phyloP scores from a whole-genome alignment of 2,888 invertebrate genomes.

The Lissocephala sabroskyi region DNA sequence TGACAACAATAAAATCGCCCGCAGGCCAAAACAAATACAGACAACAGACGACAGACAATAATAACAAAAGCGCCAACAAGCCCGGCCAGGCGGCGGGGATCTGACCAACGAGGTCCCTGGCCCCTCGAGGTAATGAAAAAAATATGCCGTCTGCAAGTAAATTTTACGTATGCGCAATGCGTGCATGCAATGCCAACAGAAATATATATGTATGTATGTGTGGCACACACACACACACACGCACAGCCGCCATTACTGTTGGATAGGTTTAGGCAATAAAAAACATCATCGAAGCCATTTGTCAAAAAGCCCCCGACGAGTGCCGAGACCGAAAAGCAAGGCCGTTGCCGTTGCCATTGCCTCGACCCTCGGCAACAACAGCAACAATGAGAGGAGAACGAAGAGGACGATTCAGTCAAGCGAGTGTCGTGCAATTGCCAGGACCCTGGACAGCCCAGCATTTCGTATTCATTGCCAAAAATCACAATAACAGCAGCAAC shows the following conservation, averaged over 20 bases:
- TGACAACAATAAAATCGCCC: constrained; percentile 36
- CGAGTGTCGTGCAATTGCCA: constrained; percentile 1
- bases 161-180: constrained; percentile 48
- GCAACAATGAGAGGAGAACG: too few relatives aligned
- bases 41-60: constrained; percentile 12
- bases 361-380: background rate
- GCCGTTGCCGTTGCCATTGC: background rate
- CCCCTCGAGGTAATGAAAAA: constrained; percentile 51
- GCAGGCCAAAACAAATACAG: constrained; percentile 4
- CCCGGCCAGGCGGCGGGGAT: too few relatives aligned
- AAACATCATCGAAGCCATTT: constrained; percentile 62
- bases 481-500: constrained; percentile 39
- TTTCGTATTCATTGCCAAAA: constrained; percentile 62
- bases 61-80: constrained; percentile 15
- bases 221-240: constrained; percentile 32
- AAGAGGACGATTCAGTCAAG: background rate
- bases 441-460: constrained; percentile 8
- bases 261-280: constrained; percentile 50
- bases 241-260: constrained; percentile 9
- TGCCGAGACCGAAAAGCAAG: constrained; percentile 19
- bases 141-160: constrained; percentile 26
- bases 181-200: constrained; percentile 8
- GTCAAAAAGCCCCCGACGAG: constrained; percentile 42
- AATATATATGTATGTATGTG: constrained; percentile 9
- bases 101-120: too few relatives aligned